Base-by-base conservation (phyloP, 2,797 vertebrate species). In the Dryobates pubescens region DNA sequence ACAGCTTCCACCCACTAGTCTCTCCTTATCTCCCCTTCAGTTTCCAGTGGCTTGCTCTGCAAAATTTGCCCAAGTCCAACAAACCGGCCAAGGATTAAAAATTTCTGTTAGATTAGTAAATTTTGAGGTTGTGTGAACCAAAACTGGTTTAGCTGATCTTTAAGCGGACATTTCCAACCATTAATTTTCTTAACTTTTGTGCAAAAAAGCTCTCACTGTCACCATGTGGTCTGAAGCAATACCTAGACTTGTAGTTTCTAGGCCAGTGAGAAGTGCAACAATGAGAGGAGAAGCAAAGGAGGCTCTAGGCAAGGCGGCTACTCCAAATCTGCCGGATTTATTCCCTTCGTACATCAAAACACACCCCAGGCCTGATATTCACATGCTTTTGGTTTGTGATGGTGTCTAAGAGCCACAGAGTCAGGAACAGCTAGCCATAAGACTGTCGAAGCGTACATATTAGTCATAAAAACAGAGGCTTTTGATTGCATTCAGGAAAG, bases 1-100 rank as follows among this genome's bases (percentile, higher is more conserved):
- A 93, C 94, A 92, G 90, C 82, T 96, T 90, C 95, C 96, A 96
- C 94, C 93, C 96, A 97, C 95, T 86, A 63, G 84, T 94, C 86
- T 96, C 91, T 94, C 94, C 95, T 96, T 90, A 90, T 89, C 92
- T 95, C 86, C 88, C 81, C 80, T 94, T 82, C 88, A 65, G 63
- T 56, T 93, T 82, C 90, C 88, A 75, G 56, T 92, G 94, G 84
- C 77, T 89, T 70, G 79, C 82, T 92, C 94, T 94, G 93, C 90
- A 92, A 78, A 88, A 96, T 93, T 89, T 70, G 36, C 65, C 51
- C 54, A 30, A 20, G 58, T 86, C 77, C 77, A 89, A 61, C 62
- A 73, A 90, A 73, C 32, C 85, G 36, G 74, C 49, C 7, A 7
- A 74, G 82, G 67, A 80, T 91, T 87, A 47, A 6, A 87, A 93